Evolutionary conservation across 2,113 vertebrate species (phyloP).

Genomic region (Gobius niger): DNA sequence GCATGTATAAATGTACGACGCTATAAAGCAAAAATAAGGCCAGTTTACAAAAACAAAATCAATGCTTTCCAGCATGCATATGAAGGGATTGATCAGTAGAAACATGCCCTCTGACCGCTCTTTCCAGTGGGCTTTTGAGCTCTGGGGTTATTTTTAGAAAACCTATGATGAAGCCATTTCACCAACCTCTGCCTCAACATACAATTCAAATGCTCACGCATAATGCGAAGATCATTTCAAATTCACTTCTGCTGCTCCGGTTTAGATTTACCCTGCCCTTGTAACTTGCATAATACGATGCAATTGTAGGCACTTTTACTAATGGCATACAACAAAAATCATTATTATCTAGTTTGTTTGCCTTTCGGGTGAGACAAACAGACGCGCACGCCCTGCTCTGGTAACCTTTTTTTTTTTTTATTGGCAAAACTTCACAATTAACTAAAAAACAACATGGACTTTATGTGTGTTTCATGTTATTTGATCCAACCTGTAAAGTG

Average conservation of each 20-base stretch:
- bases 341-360: not conserved
- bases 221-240: slow-evolving; percentile 54
- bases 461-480: slow-evolving; percentile 84
- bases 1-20: slow-evolving; percentile 22
- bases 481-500: slow-evolving; percentile 92
- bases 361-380: slow-evolving; percentile 7
- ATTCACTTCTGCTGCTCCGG: slow-evolving; percentile 15
- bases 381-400: slow-evolving; percentile 20
- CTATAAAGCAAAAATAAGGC: slow-evolving; percentile 48
- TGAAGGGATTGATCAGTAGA: slow-evolving; percentile 68
- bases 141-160: slow-evolving; percentile 68
- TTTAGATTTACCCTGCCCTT: slow-evolving; percentile 30
- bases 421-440: slow-evolving; percentile 56
- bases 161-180: slow-evolving; percentile 65
- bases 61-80: slow-evolving; percentile 72
- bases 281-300: slow-evolving; percentile 22
- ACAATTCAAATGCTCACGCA: slow-evolving; percentile 4
- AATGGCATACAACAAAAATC: not conserved
- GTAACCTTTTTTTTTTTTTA: not conserved
- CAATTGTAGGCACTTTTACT: not conserved
- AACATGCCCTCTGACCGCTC: slow-evolving; percentile 55
- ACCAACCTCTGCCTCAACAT: slow-evolving; percentile 65
- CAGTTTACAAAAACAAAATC: slow-evolving; percentile 61
- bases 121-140: slow-evolving; percentile 66
- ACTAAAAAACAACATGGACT: slow-evolving; percentile 79